Conservation (phyloP, 2,113 vertebrate genomes). For the Raphicerus campestris region DNA sequence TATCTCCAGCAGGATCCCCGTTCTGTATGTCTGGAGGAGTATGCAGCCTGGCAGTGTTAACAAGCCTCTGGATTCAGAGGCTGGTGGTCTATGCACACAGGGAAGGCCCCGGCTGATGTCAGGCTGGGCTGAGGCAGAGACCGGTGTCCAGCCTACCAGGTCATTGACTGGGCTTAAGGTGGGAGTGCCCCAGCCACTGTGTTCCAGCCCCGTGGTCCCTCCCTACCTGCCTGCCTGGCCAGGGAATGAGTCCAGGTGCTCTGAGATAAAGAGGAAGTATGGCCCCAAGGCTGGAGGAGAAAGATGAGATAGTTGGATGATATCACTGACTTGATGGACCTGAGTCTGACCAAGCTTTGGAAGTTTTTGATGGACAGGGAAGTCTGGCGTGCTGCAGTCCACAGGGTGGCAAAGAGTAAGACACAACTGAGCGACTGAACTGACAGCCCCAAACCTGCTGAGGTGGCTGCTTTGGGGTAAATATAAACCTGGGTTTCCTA, state of each 20-base stretch:
- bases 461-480: neutral
- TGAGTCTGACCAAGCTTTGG: neutral
- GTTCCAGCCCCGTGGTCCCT: neutral
- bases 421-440: neutral
- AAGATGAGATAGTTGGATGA: neutral
- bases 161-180: neutral
- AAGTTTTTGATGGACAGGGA: neutral
- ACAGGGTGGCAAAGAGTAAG: neutral
- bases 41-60: neutral
- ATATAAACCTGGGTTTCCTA: conserved; percentile 14
- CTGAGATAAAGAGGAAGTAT: neutral
- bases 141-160: neutral
- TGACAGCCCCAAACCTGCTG: neutral
- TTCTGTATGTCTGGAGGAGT: neutral
- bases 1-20: too few relatives aligned
- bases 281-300: neutral
- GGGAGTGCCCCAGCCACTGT: neutral
- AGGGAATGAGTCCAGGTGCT: neutral
- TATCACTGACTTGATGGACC: neutral
- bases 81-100: neutral
- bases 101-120: neutral
- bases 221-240: neutral
- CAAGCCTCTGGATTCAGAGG: neutral
- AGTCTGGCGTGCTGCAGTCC: neutral
- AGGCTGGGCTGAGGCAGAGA: neutral